Evolutionary conservation across 2,797 vertebrate genomes (phyloP).

Genomic region (Enteromius treurensis): DNA sequence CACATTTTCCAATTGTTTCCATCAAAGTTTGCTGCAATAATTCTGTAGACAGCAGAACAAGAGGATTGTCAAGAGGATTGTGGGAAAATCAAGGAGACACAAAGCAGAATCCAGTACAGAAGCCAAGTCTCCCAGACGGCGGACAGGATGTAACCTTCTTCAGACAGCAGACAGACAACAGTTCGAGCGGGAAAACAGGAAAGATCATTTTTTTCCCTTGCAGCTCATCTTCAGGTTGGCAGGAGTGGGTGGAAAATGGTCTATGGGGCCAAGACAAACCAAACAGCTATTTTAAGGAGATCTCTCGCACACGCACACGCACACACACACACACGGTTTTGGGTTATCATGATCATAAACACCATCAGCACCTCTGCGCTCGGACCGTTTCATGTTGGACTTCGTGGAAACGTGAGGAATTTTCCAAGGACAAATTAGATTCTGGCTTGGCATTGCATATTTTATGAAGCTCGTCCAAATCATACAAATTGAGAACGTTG

Average conservation of each 20-base stretch:
- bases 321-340: constrained; percentile 2
- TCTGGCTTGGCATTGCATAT: constrained; percentile 65
- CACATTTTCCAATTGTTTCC: neutral
- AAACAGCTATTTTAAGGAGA: constrained; percentile 62
- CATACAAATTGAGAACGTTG: constrained; percentile 65
- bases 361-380: constrained; percentile 51
- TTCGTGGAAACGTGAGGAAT: constrained; percentile 58
- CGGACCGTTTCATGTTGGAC: constrained; percentile 52
- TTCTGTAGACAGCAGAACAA: constrained; percentile 8
- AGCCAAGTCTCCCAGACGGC: constrained; percentile 44
- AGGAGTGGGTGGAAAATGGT: constrained; percentile 60
- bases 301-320: constrained; percentile 14
- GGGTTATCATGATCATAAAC: constrained; percentile 54
- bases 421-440: constrained; percentile 59
- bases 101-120: constrained; percentile 6
- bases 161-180: constrained; percentile 48
- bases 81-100: constrained; percentile 23
- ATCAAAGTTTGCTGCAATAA: constrained; percentile 8
- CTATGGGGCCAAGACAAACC: constrained; percentile 56
- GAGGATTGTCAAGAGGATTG: neutral
- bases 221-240: constrained; percentile 57
- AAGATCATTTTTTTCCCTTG: constrained; percentile 12
- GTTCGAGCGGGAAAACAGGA: constrained; percentile 42
- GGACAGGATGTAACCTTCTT: constrained; percentile 51
- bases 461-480: constrained; percentile 66